Evolutionary conservation across 2,888 invertebrate species (phyloP).

Genomic region (Cephus pulcher): DNA sequence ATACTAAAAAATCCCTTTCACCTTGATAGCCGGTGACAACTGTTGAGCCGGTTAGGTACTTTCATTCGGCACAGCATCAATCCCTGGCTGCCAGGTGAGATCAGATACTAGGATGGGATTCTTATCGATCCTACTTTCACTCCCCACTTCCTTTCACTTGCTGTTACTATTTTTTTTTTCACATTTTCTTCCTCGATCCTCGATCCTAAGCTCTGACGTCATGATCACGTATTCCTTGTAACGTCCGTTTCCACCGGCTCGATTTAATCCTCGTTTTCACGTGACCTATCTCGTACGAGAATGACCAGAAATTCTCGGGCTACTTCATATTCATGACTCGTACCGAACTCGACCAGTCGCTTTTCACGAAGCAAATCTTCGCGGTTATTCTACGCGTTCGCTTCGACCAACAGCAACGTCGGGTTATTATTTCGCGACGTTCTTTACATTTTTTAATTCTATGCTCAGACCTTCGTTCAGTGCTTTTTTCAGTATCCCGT

Average conservation of each 20-base stretch:
- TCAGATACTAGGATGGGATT: not conserved
- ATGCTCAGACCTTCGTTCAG: not conserved
- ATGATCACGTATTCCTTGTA: not conserved
- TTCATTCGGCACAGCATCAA: not conserved
- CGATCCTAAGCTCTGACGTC: not conserved
- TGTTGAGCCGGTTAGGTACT: not conserved
- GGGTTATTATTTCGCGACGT: too few species aligned
- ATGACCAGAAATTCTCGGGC: not conserved
- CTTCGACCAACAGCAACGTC: not conserved
- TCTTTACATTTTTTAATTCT: not conserved
- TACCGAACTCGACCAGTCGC: not conserved
- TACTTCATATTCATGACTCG: not conserved
- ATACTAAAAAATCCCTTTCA: not conserved
- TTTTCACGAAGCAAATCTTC: not conserved
- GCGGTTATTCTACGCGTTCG: too few species aligned
- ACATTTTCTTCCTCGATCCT: not conserved
- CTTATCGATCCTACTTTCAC: not conserved
- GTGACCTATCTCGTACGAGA: not conserved
- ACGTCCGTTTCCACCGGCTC: not conserved
- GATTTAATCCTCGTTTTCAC: not conserved
- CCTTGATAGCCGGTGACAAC: not conserved
- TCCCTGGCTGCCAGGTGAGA: not conserved
- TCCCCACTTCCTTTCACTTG: conserved; percentile 1
- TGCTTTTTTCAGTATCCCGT: not conserved
- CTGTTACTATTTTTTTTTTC: not conserved